Conservation (phyloP, 2,797 vertebrate species). For the Myotis myotis region DNA sequence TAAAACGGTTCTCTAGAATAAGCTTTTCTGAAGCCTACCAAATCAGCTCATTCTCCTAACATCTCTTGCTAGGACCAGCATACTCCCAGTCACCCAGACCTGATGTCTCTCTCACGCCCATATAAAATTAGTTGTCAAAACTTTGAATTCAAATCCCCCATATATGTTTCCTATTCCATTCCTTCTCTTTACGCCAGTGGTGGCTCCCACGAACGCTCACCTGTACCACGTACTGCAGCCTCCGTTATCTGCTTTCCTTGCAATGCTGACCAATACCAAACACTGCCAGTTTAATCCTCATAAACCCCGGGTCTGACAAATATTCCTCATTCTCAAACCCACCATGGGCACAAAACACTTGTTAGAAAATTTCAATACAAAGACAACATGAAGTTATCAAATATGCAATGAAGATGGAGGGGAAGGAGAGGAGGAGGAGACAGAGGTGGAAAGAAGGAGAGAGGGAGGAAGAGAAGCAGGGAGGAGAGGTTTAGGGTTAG, state of each 20-base stretch:
- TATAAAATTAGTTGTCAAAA: not conserved
- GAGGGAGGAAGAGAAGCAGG: not conserved
- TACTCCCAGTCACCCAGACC: not conserved
- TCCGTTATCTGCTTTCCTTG: not conserved
- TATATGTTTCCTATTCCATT: not conserved
- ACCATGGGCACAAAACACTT: not conserved
- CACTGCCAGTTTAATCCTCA: not conserved
- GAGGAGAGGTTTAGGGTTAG: no score
- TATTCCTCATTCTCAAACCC: not conserved
- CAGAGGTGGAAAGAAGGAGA: no score
- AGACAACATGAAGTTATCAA: not conserved
- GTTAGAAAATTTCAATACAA: not conserved
- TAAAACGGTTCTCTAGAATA: conserved; percentile 66
- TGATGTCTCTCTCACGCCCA: not conserved
- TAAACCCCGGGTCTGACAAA: not conserved
- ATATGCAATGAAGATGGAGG: not conserved
- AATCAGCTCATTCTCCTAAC: conserved; percentile 51
- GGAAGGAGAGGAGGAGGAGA: not conserved
- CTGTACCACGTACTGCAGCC: not conserved
- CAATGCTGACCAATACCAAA: not conserved
- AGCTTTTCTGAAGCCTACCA: conserved; percentile 46
- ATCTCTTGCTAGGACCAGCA: not conserved
- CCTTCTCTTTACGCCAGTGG: not conserved
- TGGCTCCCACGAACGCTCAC: not conserved
- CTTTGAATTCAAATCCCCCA: not conserved